phyloP scores from a whole-genome alignment of 2,113 vertebrate genomes.

The Polypterus senegalus region DNA sequence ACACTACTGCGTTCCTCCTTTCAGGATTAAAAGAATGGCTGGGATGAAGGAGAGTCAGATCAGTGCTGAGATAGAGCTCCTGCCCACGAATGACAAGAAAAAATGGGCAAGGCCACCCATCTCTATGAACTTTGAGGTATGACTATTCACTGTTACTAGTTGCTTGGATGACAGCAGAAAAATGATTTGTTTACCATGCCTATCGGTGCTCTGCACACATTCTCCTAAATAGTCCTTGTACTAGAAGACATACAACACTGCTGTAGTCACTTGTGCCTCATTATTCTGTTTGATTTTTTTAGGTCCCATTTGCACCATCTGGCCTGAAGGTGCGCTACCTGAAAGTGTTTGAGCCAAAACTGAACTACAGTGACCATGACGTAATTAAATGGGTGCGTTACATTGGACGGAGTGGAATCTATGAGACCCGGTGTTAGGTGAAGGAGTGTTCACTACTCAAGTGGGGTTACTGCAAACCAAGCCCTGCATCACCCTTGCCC shows the following conservation, averaged over 20 bases:
- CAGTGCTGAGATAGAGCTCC: constrained; percentile 93
- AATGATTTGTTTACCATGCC: background rate
- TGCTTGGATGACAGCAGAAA: background rate
- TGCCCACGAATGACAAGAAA: constrained; percentile 98
- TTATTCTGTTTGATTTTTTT: constrained; percentile 12
- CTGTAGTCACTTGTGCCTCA: too few relatives aligned
- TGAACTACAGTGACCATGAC: constrained; percentile 99
- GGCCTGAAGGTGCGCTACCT: constrained; percentile 97
- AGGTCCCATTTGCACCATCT: constrained; percentile 95
- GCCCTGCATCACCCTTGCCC: constrained; percentile 2
- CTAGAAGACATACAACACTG: too few relatives aligned
- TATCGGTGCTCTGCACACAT: too few relatives aligned
- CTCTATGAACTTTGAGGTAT: constrained; percentile 99
- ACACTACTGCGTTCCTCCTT: background rate
- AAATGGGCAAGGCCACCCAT: constrained; percentile 97
- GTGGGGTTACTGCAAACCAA: background rate
- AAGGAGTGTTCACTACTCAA: constrained; percentile 4
- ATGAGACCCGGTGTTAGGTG: constrained; percentile 93
- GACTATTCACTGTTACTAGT: background rate
- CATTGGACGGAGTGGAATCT: constrained; percentile 95
- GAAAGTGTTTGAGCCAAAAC: constrained; percentile 98
- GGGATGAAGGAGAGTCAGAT: constrained; percentile 99
- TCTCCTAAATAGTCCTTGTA: too few relatives aligned
- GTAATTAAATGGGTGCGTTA: constrained; percentile 99
- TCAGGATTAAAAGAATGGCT: constrained; percentile 96